phyloP scores from a whole-genome alignment of 2,797 vertebrate genomes.

The Scyliorhinus canicula region DNA sequence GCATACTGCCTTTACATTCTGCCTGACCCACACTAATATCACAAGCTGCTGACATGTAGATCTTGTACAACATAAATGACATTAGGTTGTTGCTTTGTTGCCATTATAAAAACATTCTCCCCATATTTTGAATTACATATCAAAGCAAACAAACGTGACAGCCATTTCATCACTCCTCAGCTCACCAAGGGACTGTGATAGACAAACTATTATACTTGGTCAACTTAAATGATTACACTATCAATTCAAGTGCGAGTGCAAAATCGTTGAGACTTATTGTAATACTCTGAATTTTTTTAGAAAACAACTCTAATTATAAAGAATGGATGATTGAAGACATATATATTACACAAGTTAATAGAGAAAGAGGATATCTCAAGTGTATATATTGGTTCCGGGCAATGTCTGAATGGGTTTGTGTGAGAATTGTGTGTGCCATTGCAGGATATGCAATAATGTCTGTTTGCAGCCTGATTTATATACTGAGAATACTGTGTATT shows the following conservation, averaged over 20 bases:
- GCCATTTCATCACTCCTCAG: neutral
- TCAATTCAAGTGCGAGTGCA: neutral
- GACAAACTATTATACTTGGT: neutral
- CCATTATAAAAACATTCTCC: neutral
- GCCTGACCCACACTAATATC: neutral
- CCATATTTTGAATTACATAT: neutral
- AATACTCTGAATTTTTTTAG: neutral
- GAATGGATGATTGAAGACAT: neutral
- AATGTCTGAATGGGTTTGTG: neutral
- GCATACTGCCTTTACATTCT: neutral
- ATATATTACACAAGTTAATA: slow-evolving; percentile 7
- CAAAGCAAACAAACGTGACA: slow-evolving; percentile 1
- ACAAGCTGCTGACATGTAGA: neutral
- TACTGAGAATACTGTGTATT: neutral
- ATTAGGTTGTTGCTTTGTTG: neutral
- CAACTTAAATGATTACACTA: neutral
- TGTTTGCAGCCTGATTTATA: neutral
- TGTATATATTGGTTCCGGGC: neutral
- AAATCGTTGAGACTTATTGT: slow-evolving; percentile 13
- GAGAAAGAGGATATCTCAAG: neutral
- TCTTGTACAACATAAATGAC: neutral
- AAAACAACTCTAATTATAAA: neutral
- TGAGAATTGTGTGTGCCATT: neutral
- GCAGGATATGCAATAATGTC: neutral
- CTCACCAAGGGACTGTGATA: neutral